Evolutionary conservation across 1,140 invertebrate genomes (phyloP), one percentile per base, ranked within the genome.

Genomic region (Cydia amplana): DNA sequence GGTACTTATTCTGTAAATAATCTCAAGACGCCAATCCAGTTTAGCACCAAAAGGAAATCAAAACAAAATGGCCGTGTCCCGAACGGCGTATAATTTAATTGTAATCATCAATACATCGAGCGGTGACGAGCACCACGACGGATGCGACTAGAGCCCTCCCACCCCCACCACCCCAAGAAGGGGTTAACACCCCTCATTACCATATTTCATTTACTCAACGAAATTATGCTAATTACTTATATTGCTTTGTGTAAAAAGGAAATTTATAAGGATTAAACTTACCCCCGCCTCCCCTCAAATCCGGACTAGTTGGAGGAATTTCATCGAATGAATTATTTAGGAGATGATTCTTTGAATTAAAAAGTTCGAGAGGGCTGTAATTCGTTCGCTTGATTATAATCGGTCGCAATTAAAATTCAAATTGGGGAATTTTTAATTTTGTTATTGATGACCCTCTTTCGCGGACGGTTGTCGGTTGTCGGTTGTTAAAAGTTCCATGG

Each of bases 141-240:
- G 90, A 92, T 91, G 90, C 90, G 89, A 89, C 89, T 88, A 82
- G 78, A 82, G 89, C 83, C 87, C 82, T 78, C 84, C 85, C 79
- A 81, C 80, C 80, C 76, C 72, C 78, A 77, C 79, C 63, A 7
- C 80, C 88, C 83, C 81, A 84, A 85, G 84, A 88, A 87, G 87
- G 88, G 89, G 85, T 89, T 83, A 82, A 79, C 73, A 78, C 84
- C 83, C 89, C 91, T 91, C 82, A 93, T 93, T 93, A 93, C 91
- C 91, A 93, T 93, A 93, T 93, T 93, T 91, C 91, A 93, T 93
- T 93, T 93, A 91, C 91, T 93, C 91, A 93, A 93, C 91, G 90
- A 93, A 93, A 93, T 93, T 93, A 93, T 93, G 91, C 91, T 93
- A 93, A 93, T 93, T 93, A 93, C 89, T 91, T 91, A 93, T 93